These are phyloP conservation scores for Diloba caeruleocephala DNA, from an alignment of 2,888 invertebrate species.

Conservation along the genomic window DNA sequence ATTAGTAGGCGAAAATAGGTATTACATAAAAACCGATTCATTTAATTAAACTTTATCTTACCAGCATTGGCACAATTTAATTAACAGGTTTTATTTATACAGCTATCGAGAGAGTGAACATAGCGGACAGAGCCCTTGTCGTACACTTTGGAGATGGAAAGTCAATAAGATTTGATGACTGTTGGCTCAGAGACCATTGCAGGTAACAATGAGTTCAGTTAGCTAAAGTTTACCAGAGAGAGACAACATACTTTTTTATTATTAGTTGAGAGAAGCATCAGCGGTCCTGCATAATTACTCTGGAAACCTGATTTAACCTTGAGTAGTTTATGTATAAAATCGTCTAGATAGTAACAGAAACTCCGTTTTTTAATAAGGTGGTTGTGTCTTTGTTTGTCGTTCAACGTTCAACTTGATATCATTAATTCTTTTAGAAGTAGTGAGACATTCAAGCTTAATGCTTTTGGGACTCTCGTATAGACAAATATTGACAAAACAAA, in stretches of 20 bases:
- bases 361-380: too few relatives aligned
- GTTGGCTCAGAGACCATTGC: conserved; percentile 91
- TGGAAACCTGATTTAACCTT: too few relatives aligned
- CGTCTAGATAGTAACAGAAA: too few relatives aligned
- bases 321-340: too few relatives aligned
- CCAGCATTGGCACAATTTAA: conserved; percentile 22
- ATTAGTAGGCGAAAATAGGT: too few relatives aligned
- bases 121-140: conserved; percentile 58
- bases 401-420: too few relatives aligned
- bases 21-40: too few relatives aligned
- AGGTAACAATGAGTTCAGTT: conserved; percentile 67
- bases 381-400: too few relatives aligned
- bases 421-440: too few relatives aligned
- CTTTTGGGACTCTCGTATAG: conserved; percentile 13
- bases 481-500: conserved; percentile 15
- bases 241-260: too few relatives aligned
- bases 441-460: neutral
- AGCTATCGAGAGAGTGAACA: conserved; percentile 48
- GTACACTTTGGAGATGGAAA: conserved; percentile 66
- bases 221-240: conserved; percentile 5
- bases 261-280: too few relatives aligned
- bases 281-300: too few relatives aligned
- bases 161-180: conserved; percentile 73
- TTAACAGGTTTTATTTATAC: conserved; percentile 47
- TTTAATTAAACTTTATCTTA: neutral